These are phyloP conservation scores for Anableps anableps DNA, from an alignment of 2,797 vertebrate genomes.

Conservation along the genomic window DNA sequence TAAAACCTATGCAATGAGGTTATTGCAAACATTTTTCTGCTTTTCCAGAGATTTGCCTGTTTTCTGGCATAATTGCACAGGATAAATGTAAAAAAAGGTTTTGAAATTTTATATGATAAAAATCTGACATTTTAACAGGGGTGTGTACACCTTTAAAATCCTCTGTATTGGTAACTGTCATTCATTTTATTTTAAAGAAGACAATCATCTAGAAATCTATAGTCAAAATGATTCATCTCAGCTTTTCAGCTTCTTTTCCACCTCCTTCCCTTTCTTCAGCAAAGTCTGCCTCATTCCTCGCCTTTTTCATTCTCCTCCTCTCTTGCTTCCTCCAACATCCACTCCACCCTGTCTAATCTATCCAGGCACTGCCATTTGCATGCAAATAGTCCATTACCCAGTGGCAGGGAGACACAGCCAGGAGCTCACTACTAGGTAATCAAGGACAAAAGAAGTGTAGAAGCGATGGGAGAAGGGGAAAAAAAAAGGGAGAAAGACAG, in stretches of 20 bases:
- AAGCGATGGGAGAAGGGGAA: constrained; percentile 55
- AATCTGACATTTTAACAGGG: neutral
- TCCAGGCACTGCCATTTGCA: constrained; percentile 83
- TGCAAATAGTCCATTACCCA: constrained; percentile 85
- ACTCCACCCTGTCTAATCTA: constrained; percentile 82
- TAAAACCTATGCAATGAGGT: neutral
- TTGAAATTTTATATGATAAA: neutral
- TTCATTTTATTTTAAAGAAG: constrained; percentile 67
- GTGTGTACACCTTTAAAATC: neutral
- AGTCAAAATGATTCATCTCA: constrained; percentile 61
- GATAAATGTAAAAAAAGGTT: neutral
- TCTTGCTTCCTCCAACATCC: constrained; percentile 70
- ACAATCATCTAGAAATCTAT: constrained; percentile 17
- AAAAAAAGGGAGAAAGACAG: constrained; percentile 41
- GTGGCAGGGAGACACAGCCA: constrained; percentile 78
- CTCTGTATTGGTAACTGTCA: constrained; percentile 44
- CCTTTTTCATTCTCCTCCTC: constrained; percentile 59
- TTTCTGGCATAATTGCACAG: neutral
- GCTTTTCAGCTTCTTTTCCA: constrained; percentile 68
- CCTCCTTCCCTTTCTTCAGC: constrained; percentile 64
- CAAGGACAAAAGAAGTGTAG: constrained; percentile 82
- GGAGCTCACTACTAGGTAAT: constrained; percentile 81
- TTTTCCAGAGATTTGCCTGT: no score
- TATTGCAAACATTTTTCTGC: neutral
- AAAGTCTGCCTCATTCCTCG: constrained; percentile 66